Evolutionary conservation across 1,140 invertebrate species (phyloP).

Genomic region (Nephila pilipes): DNA sequence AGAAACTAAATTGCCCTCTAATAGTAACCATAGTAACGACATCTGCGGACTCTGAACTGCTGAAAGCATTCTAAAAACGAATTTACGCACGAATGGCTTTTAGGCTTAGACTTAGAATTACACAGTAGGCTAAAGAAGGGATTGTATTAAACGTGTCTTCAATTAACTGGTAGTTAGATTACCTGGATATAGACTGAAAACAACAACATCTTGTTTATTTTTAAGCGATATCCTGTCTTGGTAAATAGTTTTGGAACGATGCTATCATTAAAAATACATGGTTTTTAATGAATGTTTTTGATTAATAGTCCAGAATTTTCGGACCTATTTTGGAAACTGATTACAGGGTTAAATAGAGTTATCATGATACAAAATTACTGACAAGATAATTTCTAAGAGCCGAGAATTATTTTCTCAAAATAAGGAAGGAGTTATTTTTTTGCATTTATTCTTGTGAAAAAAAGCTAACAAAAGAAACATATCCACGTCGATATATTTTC

Average conservation of each 20-base stretch:
- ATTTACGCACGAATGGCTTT: constrained; percentile 37
- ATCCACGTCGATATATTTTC: no score
- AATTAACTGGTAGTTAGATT: constrained; percentile 21
- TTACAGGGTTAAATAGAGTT: neutral
- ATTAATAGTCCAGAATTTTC: constrained; percentile 1
- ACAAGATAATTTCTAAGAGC: neutral
- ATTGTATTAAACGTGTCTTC: neutral
- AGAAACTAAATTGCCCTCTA: neutral
- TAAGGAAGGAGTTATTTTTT: no score
- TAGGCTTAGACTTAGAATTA: constrained; percentile 1
- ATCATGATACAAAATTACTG: neutral
- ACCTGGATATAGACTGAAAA: constrained; percentile 13
- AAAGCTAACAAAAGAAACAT: no score
- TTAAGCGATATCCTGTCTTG: neutral
- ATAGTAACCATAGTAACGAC: neutral
- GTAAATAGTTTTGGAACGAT: neutral
- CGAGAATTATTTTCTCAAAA: no score
- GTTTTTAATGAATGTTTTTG: constrained; percentile 14
- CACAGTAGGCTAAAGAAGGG: neutral
- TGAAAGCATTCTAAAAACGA: neutral
- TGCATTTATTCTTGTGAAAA: no score
- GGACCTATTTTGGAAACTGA: neutral
- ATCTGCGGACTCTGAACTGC: neutral
- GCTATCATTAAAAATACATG: neutral
- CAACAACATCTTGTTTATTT: constrained; percentile 15